Evolutionary conservation across 2,888 invertebrate species (phyloP), one percentile per base, ranked within the genome.

Genomic region (Agonopterix alstromeriana): DNA sequence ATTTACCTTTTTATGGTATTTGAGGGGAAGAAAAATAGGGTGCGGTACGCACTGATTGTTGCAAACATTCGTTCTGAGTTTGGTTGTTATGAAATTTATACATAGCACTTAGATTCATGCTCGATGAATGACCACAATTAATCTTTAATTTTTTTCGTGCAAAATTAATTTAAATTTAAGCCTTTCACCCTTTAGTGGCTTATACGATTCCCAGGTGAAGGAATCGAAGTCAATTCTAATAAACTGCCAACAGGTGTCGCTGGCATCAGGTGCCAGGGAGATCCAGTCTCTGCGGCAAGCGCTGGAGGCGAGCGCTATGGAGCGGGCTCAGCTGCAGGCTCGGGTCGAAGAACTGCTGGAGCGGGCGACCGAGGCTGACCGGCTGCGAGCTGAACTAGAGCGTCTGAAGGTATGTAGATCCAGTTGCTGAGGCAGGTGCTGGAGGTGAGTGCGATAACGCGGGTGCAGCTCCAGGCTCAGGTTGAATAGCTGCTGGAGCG

Each of bases 381-480:
- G 91, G 58, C 82, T 95, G 49, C 90, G 92, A 60, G 90, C 90
- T 50, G 94, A 95, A 78, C 90, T 94, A 59, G 90, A 91, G 41
- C 90, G 92, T 60, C 77, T 95, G 61, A 94, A 94, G 91, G 93
- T 94, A 65, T 10, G 42, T 27, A 92, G 79, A 90, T 94, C 65
- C 93, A 93, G 63, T 88, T 90, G 42, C 78, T 94, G 55, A 90
- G 92, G 51, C 82, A 88, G 46, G 92, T 93, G 69, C 78, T 94
- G 63, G 91, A 92, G 57, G 90, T 89, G 52, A 90, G 92, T 77
- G 86, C 89, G 17, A 91, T 91, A 79, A 93, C 93, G 75, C 92
- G 93, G 59, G 86, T 90, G 43, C 90, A 90, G 63, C 80, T 94
- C 63, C 92, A 93, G 69, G 73, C 91, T 53, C 87, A 87, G 60